These are phyloP conservation scores for Aphelenchoides fujianensis DNA, from an alignment of 1,140 invertebrate species.

Conservation along the genomic window DNA sequence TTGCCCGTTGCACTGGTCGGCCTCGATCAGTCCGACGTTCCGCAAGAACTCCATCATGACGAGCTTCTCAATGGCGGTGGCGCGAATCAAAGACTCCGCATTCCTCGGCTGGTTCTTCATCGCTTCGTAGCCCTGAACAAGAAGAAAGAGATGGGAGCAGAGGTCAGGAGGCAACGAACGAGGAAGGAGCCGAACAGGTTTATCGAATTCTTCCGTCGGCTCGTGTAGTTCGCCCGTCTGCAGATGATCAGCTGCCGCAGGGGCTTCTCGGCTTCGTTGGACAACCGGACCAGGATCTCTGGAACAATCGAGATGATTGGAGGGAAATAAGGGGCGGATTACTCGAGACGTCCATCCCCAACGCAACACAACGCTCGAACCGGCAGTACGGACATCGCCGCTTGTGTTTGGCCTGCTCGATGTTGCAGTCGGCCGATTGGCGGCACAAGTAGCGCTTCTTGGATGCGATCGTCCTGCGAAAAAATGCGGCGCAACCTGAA, in stretches of 20 bases:
- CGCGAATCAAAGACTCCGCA: slow-evolving; percentile 7
- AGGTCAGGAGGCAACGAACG: background rate
- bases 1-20: background rate
- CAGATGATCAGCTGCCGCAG: background rate
- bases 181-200: slow-evolving; percentile 1
- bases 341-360: slow-evolving; percentile 3
- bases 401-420: background rate
- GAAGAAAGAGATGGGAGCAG: background rate
- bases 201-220: background rate
- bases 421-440: slow-evolving; percentile 1
- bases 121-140: background rate
- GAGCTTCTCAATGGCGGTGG: background rate
- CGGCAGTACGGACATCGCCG: slow-evolving; percentile 6
- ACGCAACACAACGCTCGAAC: background rate
- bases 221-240: background rate
- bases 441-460: slow-evolving; percentile 5
- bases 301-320: background rate
- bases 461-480: background rate
- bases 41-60: background rate
- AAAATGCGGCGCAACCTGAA: background rate
- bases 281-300: background rate
- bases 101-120: slow-evolving; percentile 11
- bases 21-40: background rate
- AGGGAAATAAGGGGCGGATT: background rate
- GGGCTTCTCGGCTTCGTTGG: background rate